Evolutionary conservation across 2,888 invertebrate species (phyloP).

Genomic region (Gryllus longicercus): DNA sequence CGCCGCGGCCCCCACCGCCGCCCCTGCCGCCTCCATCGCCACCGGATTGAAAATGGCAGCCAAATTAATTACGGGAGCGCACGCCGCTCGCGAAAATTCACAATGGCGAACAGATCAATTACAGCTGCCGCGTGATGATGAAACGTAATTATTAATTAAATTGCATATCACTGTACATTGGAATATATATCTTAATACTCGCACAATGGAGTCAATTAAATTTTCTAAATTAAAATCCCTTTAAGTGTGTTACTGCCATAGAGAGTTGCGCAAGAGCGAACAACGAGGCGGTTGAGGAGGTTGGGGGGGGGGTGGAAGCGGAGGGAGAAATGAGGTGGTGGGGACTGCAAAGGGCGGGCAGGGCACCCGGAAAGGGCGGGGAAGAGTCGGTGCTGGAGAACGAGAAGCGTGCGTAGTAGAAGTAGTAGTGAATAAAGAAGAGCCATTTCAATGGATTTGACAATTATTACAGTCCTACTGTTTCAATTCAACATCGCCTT

Average conservation of each 20-base stretch:
- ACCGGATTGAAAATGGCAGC: constrained; percentile 18
- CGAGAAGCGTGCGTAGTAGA: background rate
- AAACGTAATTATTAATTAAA: constrained; percentile 37
- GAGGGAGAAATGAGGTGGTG: background rate
- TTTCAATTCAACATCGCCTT: too few relatives aligned
- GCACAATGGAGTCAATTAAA: constrained; percentile 35
- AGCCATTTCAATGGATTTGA: constrained; percentile 35
- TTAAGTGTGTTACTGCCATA: constrained; percentile 27
- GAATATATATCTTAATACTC: constrained; percentile 1
- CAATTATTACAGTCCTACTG: constrained; percentile 27
- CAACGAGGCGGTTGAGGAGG: too few relatives aligned
- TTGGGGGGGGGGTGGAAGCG: background rate
- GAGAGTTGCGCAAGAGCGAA: background rate
- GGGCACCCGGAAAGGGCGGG: background rate
- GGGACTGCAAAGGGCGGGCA: background rate
- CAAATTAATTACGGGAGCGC: constrained; percentile 30
- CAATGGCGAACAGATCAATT: constrained; percentile 32
- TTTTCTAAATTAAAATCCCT: constrained; percentile 38
- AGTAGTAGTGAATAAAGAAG: constrained; percentile 33
- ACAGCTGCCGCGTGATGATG: constrained; percentile 32
- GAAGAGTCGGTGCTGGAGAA: background rate
- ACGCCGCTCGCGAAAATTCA: constrained; percentile 27
- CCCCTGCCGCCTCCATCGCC: background rate
- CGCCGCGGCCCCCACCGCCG: too few relatives aligned
- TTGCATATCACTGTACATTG: constrained; percentile 22